Percentiles rank a stretch among this genome's conserved stretches.
phyloP scores from a whole-genome alignment of 2,888 invertebrate genomes.

The Itoplectis maculator region DNA sequence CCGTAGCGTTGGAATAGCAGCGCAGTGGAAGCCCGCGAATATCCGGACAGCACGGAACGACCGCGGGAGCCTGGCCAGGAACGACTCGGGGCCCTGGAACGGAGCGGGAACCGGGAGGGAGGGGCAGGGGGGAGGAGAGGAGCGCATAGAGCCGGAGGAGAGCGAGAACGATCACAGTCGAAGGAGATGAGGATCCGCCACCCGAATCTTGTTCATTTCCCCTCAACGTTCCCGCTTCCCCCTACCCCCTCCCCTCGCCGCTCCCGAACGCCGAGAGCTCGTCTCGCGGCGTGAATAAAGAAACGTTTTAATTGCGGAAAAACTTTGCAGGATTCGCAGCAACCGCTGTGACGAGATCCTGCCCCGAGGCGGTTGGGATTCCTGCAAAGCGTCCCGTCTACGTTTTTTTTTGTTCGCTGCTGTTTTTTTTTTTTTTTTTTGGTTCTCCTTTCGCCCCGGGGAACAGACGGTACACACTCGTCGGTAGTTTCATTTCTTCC shows the following conservation, averaged over 20 bases:
- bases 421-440: too few species aligned
- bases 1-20: slow-evolving; percentile 13
- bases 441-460: slow-evolving; percentile 26
- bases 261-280: slow-evolving; percentile 40
- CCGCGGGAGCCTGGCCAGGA: background rate
- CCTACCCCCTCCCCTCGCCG: too few species aligned
- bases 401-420: slow-evolving; percentile 15
- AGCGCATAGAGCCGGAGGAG: too few species aligned
- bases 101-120: slow-evolving; percentile 38
- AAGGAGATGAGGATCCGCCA: slow-evolving; percentile 29
- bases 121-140: slow-evolving; percentile 14
- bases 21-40: background rate
- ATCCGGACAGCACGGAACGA: slow-evolving; percentile 41
- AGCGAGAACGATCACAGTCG: slow-evolving; percentile 11
- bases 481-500: slow-evolving; percentile 54
- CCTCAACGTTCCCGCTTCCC: too few species aligned
- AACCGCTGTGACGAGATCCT: slow-evolving; percentile 46
- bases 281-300: slow-evolving; percentile 67
- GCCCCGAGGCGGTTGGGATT: slow-evolving; percentile 22
- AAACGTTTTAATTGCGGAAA: slow-evolving; percentile 73
- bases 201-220: slow-evolving; percentile 58
- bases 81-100: background rate
- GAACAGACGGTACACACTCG: slow-evolving; percentile 36
- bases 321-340: slow-evolving; percentile 43
- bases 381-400: too few species aligned